These are phyloP conservation scores for Branchipolynoe longqiensis DNA, from an alignment of 2,888 invertebrate genomes.

Conservation along the genomic window DNA sequence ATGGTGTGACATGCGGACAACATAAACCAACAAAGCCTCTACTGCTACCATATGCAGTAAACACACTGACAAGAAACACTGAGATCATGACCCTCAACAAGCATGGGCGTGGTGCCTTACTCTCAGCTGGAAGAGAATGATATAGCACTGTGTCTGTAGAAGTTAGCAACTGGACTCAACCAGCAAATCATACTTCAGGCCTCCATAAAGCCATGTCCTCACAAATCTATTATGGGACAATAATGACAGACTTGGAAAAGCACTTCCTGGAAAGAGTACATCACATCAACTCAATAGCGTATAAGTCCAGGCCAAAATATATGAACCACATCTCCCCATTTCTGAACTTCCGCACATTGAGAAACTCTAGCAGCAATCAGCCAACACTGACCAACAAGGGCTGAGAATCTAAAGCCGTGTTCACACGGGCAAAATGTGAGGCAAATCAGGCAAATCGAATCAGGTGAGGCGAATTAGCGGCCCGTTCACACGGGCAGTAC, in stretches of 20 bases:
- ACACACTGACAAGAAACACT: conserved; percentile 63
- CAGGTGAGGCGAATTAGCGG: too few relatives aligned
- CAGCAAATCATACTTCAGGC: conserved; percentile 59
- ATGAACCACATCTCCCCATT: conserved; percentile 55
- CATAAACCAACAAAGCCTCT: conserved; percentile 60
- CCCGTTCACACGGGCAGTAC: too few relatives aligned
- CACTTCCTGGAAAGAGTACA: conserved; percentile 67
- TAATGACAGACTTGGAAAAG: conserved; percentile 69
- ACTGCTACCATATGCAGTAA: conserved; percentile 61
- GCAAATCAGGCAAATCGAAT: too few relatives aligned
- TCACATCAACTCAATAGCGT: conserved; percentile 70
- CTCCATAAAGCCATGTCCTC: conserved; percentile 63
- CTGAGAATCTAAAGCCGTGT: conserved; percentile 58
- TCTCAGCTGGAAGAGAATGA: conserved; percentile 62
- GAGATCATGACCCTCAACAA: conserved; percentile 63
- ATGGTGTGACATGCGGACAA: conserved; percentile 60
- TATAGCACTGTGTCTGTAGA: conserved; percentile 66
- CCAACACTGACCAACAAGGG: conserved; percentile 39
- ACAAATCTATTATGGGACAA: conserved; percentile 68
- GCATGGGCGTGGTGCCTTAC: conserved; percentile 64
- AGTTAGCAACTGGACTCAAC: conserved; percentile 58
- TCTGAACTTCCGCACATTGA: conserved; percentile 25
- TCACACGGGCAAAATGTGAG: too few relatives aligned
- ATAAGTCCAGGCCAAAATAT: conserved; percentile 64
- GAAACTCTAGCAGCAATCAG: conserved; percentile 58